Conservation (phyloP, 2,888 invertebrate genomes). For the Cephus pulcher region DNA sequence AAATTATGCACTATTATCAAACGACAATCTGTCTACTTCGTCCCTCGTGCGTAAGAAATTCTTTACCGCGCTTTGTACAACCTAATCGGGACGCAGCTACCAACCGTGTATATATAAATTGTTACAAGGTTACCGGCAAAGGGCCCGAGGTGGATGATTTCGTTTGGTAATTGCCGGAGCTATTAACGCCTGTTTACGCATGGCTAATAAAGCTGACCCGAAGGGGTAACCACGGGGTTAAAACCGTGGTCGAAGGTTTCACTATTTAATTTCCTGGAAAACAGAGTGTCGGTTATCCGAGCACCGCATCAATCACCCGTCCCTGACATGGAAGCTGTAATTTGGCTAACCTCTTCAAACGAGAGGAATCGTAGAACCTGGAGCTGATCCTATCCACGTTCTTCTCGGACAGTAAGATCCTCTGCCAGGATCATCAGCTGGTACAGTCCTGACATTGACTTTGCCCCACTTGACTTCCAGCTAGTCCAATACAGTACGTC, state of each 20-base stretch:
- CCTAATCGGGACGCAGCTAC: background rate
- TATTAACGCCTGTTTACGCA: conserved; percentile 47
- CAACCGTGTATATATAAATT: background rate
- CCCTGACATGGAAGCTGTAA: conserved; percentile 65
- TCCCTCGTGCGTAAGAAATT: background rate
- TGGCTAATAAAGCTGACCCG: conserved; percentile 31
- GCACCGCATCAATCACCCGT: conserved; percentile 59
- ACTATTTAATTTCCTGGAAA: conserved; percentile 63
- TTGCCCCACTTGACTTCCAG: background rate
- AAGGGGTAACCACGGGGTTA: conserved; percentile 36
- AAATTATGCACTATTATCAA: background rate
- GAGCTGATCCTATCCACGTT: conserved; percentile 17
- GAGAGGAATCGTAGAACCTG: background rate
- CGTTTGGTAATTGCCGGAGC: conserved; percentile 12
- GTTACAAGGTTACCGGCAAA: background rate
- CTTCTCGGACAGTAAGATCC: conserved; percentile 20
- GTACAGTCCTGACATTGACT: background rate
- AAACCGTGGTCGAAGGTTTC: conserved; percentile 20
- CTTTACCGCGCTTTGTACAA: background rate
- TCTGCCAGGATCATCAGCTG: conserved; percentile 1
- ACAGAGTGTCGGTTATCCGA: conserved; percentile 44
- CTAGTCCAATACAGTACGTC: background rate
- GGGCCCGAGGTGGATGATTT: background rate
- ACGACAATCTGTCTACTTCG: background rate
- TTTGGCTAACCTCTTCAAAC: conserved; percentile 56